A percentile compares a stretch with the other conserved stretches of the same genome.
phyloP scores from a whole-genome alignment of 2,888 invertebrate genomes.

The Polia nebulosa region DNA sequence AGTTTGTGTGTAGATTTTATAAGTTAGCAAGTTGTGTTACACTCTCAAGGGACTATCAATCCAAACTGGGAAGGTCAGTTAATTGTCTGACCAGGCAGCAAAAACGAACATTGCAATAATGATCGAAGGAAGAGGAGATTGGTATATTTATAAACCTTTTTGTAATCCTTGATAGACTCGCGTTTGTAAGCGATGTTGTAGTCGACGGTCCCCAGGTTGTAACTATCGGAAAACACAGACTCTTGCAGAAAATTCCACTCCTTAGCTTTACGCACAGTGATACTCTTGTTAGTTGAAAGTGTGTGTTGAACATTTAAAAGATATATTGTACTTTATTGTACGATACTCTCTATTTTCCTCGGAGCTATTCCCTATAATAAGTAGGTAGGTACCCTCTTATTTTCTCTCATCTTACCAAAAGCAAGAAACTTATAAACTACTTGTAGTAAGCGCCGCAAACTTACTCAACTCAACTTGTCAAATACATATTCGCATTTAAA shows the following conservation, averaged over 20 bases:
- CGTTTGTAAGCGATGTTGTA: too few species aligned
- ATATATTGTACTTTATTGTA: too few species aligned
- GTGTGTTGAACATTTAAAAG: too few species aligned
- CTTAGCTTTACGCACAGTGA: too few species aligned
- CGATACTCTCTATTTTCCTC: not conserved
- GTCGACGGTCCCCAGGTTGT: too few species aligned
- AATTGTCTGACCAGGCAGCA: not conserved
- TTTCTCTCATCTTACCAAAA: not conserved
- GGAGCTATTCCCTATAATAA: not conserved
- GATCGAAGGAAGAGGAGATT: not conserved
- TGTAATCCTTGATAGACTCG: too few species aligned
- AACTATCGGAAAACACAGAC: too few species aligned
- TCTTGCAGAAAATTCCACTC: too few species aligned
- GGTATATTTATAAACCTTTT: too few species aligned
- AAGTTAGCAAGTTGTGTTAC: conserved; percentile 10
- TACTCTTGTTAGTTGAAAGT: too few species aligned
- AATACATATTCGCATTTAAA: conserved; percentile 33
- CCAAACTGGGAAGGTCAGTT: conserved; percentile 4
- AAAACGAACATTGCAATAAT: not conserved
- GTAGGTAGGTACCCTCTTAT: too few species aligned
- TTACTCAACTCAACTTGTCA: conserved; percentile 20
- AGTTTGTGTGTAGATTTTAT: not conserved
- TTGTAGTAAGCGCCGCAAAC: not conserved
- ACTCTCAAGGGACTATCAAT: conserved; percentile 23
- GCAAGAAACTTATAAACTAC: not conserved